Evolutionary conservation across 2,888 invertebrate genomes (phyloP).

Genomic region (Eristalis arbustorum): DNA sequence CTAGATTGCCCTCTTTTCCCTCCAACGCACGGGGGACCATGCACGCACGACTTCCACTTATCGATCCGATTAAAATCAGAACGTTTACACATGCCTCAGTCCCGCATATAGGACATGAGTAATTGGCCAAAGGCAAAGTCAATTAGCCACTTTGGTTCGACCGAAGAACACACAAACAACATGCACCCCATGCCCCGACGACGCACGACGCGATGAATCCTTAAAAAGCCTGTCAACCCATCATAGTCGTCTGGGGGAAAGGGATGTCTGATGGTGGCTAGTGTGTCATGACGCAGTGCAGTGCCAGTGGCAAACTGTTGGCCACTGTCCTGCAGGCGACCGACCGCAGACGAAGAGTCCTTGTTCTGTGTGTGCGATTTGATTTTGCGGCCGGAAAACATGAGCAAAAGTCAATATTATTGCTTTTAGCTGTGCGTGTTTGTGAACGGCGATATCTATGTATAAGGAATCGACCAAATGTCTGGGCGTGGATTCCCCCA

Average conservation of each 20-base stretch:
- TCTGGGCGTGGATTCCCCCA: not conserved
- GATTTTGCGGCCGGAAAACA: conserved; percentile 19
- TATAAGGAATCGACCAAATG: conserved; percentile 5
- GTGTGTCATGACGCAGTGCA: conserved; percentile 19
- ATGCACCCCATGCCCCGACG: conserved; percentile 15
- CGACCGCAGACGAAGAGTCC: not conserved
- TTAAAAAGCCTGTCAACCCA: conserved; percentile 25
- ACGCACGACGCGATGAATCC: conserved; percentile 29
- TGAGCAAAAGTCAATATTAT: conserved; percentile 45
- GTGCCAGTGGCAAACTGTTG: conserved; percentile 31
- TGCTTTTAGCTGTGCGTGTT: conserved; percentile 3
- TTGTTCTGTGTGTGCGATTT: not conserved
- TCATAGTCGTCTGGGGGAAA: too few relatives aligned
- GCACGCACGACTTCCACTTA: conserved; percentile 32
- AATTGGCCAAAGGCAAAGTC: conserved; percentile 62
- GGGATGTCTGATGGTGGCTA: not conserved
- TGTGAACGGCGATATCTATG: not conserved
- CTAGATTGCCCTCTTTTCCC: not conserved
- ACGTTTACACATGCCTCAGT: not conserved
- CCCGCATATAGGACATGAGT: conserved; percentile 39
- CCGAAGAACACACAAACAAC: conserved; percentile 47
- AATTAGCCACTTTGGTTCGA: conserved; percentile 55
- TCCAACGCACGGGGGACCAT: not conserved
- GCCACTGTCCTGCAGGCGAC: conserved; percentile 22
- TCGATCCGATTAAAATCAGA: conserved; percentile 30